Evolutionary conservation across 2,797 vertebrate genomes (phyloP).

Genomic region (Falco novaeseelandiae): DNA sequence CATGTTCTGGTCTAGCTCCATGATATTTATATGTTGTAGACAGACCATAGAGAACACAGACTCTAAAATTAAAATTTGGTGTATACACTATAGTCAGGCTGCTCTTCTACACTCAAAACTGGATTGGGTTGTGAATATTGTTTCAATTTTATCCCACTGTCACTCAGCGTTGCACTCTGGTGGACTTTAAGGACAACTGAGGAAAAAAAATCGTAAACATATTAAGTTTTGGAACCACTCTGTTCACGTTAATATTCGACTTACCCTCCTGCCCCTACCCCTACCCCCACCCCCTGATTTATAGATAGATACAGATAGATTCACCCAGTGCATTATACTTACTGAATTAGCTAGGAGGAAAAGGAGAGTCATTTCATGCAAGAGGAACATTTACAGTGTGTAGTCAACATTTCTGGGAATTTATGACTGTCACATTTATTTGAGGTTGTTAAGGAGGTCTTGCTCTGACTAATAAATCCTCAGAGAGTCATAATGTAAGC

Average conservation of each 20-base stretch:
- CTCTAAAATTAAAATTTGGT: not conserved
- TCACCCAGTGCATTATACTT: not conserved
- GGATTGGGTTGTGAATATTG: not conserved
- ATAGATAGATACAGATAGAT: not conserved
- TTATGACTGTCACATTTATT: constrained; percentile 54
- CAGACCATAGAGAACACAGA: not conserved
- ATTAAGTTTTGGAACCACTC: not conserved
- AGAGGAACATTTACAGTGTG: not conserved
- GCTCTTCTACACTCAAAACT: not conserved
- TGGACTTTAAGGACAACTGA: not conserved
- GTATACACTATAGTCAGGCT: not conserved
- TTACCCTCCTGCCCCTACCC: no score
- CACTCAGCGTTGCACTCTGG: not conserved
- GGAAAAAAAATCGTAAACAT: not conserved
- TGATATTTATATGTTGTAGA: not conserved
- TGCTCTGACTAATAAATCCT: constrained; percentile 40
- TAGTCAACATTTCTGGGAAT: constrained; percentile 61
- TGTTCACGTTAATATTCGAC: not conserved
- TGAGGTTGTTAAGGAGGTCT: constrained; percentile 28
- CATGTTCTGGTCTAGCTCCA: not conserved
- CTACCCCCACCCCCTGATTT: no score
- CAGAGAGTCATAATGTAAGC: constrained; percentile 60
- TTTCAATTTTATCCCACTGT: not conserved
- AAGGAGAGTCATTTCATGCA: not conserved
- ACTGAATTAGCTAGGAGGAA: not conserved